Evolutionary conservation across 2,113 vertebrate species (phyloP).

Genomic region (Pterocles orientalis): DNA sequence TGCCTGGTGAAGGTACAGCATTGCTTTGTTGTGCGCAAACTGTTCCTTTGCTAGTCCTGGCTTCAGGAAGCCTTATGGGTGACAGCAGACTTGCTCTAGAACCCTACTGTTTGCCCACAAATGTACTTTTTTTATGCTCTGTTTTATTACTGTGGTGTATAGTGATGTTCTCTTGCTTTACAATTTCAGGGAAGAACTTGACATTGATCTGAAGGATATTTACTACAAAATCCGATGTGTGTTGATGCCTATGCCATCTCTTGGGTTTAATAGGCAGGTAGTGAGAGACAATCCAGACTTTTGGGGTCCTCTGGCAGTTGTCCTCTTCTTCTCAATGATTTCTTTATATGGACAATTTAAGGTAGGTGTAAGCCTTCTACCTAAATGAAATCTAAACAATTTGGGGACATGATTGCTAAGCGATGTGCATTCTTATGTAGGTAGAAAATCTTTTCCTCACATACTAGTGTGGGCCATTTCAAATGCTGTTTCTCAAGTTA

Average conservation of each 20-base stretch:
- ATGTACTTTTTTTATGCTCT: neutral
- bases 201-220: constrained; percentile 98
- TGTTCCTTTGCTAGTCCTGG: neutral
- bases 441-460: neutral
- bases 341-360: constrained; percentile 97
- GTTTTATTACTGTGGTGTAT: neutral
- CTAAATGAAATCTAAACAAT: neutral
- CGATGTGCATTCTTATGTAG: neutral
- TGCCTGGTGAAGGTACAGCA: neutral
- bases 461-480: neutral
- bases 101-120: neutral
- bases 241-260: constrained; percentile 97
- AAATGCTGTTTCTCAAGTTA: neutral
- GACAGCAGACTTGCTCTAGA: neutral
- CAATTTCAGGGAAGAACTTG: constrained; percentile 88
- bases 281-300: constrained; percentile 98
- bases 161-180: constrained; percentile 39
- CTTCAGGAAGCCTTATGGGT: neutral
- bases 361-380: constrained; percentile 77
- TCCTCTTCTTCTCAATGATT: constrained; percentile 98
- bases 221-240: constrained; percentile 99
- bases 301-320: constrained; percentile 95
- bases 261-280: constrained; percentile 97
- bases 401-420: neutral
- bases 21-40: neutral